phyloP scores from a whole-genome alignment of 2,888 invertebrate genomes.

The Drosophila mayaguana region DNA sequence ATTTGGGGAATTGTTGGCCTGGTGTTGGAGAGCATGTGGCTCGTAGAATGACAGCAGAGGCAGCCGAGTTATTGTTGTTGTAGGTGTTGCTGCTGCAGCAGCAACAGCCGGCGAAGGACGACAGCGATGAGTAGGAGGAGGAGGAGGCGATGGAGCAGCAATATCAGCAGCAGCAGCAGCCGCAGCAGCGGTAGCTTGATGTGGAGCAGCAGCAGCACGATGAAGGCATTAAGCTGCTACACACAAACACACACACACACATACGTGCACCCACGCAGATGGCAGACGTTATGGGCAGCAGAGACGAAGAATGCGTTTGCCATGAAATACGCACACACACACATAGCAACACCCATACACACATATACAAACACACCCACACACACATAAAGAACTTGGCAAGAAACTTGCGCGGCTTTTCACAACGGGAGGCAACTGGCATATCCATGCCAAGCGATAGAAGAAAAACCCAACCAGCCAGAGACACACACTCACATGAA shows the following conservation, averaged over 20 bases:
- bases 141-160: constrained; percentile 10
- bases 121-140: constrained; percentile 14
- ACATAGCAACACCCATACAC: constrained; percentile 14
- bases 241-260: constrained; percentile 28
- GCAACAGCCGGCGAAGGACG: constrained; percentile 72
- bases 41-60: constrained; percentile 74
- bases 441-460: constrained; percentile 64
- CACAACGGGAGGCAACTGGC: constrained; percentile 40
- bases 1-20: constrained; percentile 46
- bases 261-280: constrained; percentile 44
- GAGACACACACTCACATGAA: constrained; percentile 31
- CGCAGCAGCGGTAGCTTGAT: constrained; percentile 18
- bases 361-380: constrained; percentile 29
- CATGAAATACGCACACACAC: constrained; percentile 63
- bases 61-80: constrained; percentile 33
- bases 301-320: constrained; percentile 78
- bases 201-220: constrained; percentile 49
- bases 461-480: constrained; percentile 52
- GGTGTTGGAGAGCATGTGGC: constrained; percentile 61
- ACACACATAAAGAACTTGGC: constrained; percentile 55
- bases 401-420: constrained; percentile 67
- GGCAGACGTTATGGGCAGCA: constrained; percentile 65
- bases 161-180: constrained; percentile 1
- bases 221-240: constrained; percentile 79
- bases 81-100: constrained; percentile 35